Base-by-base conservation (phyloP, 2,113 vertebrate genomes). In the Eudorcas thomsonii region DNA sequence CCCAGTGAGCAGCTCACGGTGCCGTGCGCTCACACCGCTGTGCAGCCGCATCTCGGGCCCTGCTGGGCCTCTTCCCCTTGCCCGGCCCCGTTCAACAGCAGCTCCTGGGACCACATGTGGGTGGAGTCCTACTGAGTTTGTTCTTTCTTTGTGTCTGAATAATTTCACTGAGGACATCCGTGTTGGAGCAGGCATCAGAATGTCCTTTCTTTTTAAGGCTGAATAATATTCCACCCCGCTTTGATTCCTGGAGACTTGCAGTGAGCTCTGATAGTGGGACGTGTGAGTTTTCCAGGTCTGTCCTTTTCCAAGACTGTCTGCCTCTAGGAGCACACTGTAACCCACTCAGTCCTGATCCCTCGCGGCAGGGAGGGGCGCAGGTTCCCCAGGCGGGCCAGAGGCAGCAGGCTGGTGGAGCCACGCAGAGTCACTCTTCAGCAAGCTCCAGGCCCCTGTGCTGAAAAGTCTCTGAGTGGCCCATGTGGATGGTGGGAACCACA, bases 31-130 rank as follows among this genome's bases (percentile, higher is more conserved):
- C n/a, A 43, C 45, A 13, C 8, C 7, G 21, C 16, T 43, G n/a
- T 3, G 28, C n/a, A 45, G 4, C 4, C 6, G 10, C 0, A 2
- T 7, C 78, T 12, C 2, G 1, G 21, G 48, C 30, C 19, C 45
- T 26, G 43, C n/a, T 16, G 50, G 43, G 59, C 19, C 43, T n/a
- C 59, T 39, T 21, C 28, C 28, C 39, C 33, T 30, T 28, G 25
- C 28, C 87, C 9, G 6, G 26, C 30, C 54, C 48, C 11, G 14
- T 30, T 23, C 23, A 26, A 7, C 71, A 77, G 39, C 15, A 45
- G 5, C 2, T 45, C 19, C 33, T 78, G 71, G 43, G 33, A 16
- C 14, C 60, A 52, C 54, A 19, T 0, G 16, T 55, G 30, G 12
- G 55, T 57, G 25, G 45, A 91, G 23, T 23, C 28, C 26, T 2